Base-by-base conservation (phyloP, 2,888 invertebrate species). In the Acrocera orbiculus region DNA sequence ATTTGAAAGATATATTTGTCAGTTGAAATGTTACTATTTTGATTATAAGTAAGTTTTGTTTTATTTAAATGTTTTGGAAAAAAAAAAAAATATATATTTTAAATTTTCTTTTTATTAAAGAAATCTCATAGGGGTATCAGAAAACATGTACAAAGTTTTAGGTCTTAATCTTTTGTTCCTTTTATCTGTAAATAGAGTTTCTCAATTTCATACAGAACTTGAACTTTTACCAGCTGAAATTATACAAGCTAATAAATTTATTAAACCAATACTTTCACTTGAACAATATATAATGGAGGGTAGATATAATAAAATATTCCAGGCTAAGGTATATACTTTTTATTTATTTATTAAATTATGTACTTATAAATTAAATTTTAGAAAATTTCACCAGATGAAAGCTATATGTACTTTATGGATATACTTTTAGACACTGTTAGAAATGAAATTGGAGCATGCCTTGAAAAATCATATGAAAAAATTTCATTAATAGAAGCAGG, bases 241-340 rank as follows among this genome's bases (percentile, higher is more conserved):
- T 34, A 82, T 96, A 45, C 80, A 90, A 54, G 78, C 76, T 32
- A 93, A 96, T 55, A 77, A 87, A 13, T 98, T 90, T 56, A 90
- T 98, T 37, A 73, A 79, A 40, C 92, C 95, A 52, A 93, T 96
- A 0, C 68, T 98, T 9, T 86, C 89, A 7, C 69, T 98, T 50
- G 98, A 98, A 51, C 98, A 98, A 57, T 95, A 92, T 58, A 69
- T 98, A 34, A 98, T 98, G 95, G 98, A 98, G 58, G 98, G 98
- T 30, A 89, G 92, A 45, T 98, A 98, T 55, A 96, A 98, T 56
- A 98, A 98, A 63, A 85, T 90, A 35, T 90, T 90, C 53, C 67
- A 87, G 46, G 87, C 87, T 2, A 85, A 87, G 61, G 79, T 69
- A 45, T 31, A 32, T 7, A 27, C 4, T 4, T 24, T 5, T 23